Evolutionary conservation across 2,113 vertebrate genomes (phyloP).

Genomic region (Speoplatyrhinus poulsoni): DNA sequence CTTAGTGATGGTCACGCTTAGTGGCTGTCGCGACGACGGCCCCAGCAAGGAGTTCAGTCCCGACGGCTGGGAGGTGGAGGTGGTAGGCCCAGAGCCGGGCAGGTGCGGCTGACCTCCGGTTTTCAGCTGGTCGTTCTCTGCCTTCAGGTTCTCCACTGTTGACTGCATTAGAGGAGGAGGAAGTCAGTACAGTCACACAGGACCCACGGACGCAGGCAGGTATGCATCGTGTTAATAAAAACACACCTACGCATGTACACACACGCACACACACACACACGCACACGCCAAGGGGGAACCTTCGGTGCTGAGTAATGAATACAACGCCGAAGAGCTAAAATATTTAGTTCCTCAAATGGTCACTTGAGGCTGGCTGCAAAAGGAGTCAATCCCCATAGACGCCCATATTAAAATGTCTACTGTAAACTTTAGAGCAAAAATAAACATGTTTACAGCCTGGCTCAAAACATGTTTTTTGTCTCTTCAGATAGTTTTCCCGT

Average conservation of each 20-base stretch:
- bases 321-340: neutral
- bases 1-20: conserved; percentile 85
- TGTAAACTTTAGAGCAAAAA: no score
- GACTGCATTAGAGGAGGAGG: conserved; percentile 67
- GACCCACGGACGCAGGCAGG: neutral
- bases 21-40: conserved; percentile 82
- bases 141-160: conserved; percentile 92
- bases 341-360: no score
- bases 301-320: neutral
- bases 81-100: conserved; percentile 72
- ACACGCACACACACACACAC: neutral
- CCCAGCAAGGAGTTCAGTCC: conserved; percentile 76
- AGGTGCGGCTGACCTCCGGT: conserved; percentile 75
- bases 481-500: no score
- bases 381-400: no score
- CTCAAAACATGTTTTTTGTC: no score
- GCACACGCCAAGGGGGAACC: neutral
- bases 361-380: no score
- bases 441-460: no score
- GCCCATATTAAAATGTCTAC: no score
- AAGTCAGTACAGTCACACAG: neutral
- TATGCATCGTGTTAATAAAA: neutral
- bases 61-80: conserved; percentile 78
- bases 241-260: neutral
- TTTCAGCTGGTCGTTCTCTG: conserved; percentile 92